Evolutionary conservation across 2,888 invertebrate genomes (phyloP), one percentile per base, ranked within the genome.

Genomic region (Rhagium mordax): DNA sequence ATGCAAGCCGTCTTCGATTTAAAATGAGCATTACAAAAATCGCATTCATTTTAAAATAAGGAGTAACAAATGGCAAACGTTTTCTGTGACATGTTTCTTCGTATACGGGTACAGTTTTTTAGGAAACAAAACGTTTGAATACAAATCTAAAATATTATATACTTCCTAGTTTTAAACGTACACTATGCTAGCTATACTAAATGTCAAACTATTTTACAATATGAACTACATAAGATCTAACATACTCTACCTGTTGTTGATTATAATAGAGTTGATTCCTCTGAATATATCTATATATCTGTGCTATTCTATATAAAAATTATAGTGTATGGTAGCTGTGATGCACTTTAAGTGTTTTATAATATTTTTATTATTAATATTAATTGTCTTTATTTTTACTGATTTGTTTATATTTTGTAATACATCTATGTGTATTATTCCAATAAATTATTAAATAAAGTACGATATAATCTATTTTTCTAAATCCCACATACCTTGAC

Each of bases 331-430:
- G n/a, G 62, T 74, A 74, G 68, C 71, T 74, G 74, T 74, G 74
- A 74, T 71, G 74, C 74, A 74, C 68, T 71, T 24, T 59, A 64
- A 71, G 65, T 74, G 71, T 69, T 74, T 68, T 64, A 71, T 68
- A 67, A 55, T 65, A 65, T 20, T 61, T 48, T 47, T 61, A 47
- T 10, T 41, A 47, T 57, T 67, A 20, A 24, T 47, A 57, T 57
- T 67, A 57, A 67, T 57, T 48, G 18, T 24, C n/a, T 65, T 65
- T 51, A 21, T 64, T 55, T 65, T 65, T 33, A 29, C 10, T 18
- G 29, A 18, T 65, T 65, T 33, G 13, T 57, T 67, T 67, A 67
- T 67, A 67, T 57, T 67, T 67, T 57, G 57, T 67, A 67, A 67
- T 53, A 65, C 65, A 27, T 67, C 57, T 67, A n/a, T 51, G 61